A percentile compares a stretch with the other conserved stretches of the same genome.
phyloP scores from a whole-genome alignment of 2,113 vertebrate genomes.

The Chloropsis hardwickii region DNA sequence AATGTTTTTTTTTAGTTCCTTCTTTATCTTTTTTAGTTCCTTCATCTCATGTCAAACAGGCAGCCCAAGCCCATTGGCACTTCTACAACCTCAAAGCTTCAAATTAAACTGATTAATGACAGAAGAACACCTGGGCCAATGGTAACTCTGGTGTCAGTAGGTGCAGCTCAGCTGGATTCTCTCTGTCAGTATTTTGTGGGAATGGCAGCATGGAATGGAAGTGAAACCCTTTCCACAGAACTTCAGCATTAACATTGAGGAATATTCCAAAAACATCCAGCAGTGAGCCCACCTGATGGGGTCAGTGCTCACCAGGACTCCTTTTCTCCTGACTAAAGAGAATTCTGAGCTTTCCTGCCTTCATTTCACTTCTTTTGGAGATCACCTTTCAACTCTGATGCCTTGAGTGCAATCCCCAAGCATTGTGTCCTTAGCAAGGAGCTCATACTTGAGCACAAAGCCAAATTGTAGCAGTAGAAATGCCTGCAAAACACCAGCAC shows the following conservation, averaged over 20 bases:
- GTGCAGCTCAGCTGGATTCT: neutral
- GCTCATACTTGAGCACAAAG: neutral
- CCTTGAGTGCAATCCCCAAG: neutral
- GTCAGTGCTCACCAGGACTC: neutral
- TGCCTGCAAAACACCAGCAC: neutral
- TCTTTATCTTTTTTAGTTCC: conserved; percentile 9
- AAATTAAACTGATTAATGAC: neutral
- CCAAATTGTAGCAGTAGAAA: neutral
- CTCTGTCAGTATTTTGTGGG: neutral
- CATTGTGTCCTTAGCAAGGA: neutral
- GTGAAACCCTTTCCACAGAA: neutral
- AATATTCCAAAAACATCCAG: neutral
- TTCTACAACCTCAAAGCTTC: neutral
- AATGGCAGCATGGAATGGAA: neutral
- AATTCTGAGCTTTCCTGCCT: neutral
- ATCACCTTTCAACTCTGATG: neutral
- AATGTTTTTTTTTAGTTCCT: neutral
- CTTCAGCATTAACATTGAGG: neutral
- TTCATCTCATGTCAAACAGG: neutral
- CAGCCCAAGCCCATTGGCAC: neutral
- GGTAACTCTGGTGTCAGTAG: neutral
- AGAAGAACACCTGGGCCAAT: neutral
- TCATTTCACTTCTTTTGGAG: neutral
- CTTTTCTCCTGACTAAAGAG: neutral
- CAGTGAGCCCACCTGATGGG: fast-evolving